Conservation (phyloP, 2,113 vertebrate genomes). For the Microcebus jonahi region DNA sequence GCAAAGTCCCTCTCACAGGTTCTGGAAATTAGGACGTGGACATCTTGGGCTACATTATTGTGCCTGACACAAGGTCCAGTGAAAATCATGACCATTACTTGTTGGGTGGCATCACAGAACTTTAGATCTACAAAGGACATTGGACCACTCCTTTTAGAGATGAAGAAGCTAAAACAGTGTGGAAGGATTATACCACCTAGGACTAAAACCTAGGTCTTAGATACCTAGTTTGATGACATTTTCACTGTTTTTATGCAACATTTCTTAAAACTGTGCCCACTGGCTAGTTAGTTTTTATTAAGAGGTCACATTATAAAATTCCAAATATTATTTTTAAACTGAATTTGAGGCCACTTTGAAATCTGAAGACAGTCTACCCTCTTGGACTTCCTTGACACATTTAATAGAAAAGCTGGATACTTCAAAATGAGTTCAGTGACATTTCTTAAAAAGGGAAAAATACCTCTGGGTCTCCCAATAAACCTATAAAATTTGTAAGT, state of each 20-base stretch:
- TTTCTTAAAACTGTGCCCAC: not conserved
- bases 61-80: not conserved
- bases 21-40: not conserved
- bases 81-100: not conserved
- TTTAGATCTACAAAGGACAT: not conserved
- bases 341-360: constrained; percentile 33
- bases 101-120: not conserved
- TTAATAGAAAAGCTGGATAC: not conserved
- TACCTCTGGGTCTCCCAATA: constrained; percentile 2
- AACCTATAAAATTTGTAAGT: not conserved
- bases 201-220: not conserved
- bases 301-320: constrained; percentile 10
- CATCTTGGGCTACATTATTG: not conserved
- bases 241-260: not conserved
- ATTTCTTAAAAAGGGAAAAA: constrained; percentile 16
- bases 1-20: not conserved
- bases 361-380: constrained; percentile 1
- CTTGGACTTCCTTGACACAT: constrained; percentile 23
- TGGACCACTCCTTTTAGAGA: not conserved
- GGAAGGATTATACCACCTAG: not conserved
- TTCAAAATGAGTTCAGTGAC: constrained; percentile 34
- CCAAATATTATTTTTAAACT: not conserved
- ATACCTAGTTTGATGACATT: not conserved
- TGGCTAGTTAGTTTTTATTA: not conserved
- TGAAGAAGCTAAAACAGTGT: not conserved